Evolutionary conservation across 2,797 vertebrate species (phyloP).

Genomic region (Lophotriccus pileatus): DNA sequence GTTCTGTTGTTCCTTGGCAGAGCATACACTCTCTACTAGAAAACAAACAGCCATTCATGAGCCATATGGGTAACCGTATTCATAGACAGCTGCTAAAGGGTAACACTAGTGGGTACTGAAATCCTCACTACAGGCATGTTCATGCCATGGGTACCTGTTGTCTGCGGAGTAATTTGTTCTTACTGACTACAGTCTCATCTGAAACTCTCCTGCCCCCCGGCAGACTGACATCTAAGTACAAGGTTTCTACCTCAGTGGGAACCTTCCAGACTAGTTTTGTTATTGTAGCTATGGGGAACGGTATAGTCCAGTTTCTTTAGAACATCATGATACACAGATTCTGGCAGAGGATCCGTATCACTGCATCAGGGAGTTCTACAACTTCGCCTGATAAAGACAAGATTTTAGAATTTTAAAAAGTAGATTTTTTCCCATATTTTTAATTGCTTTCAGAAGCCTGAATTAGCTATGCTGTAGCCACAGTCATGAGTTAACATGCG

Average conservation of each 20-base stretch:
- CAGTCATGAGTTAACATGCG: neutral
- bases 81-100: neutral
- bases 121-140: neutral
- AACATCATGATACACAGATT: neutral
- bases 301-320: neutral
- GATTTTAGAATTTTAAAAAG: neutral
- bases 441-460: neutral
- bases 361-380: neutral
- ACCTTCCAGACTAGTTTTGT: neutral
- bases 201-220: neutral
- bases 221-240: neutral
- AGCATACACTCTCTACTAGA: neutral
- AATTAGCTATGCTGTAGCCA: neutral
- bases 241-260: neutral
- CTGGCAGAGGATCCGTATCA: neutral
- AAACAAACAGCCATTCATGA: neutral
- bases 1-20: neutral
- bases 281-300: neutral
- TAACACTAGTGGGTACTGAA: neutral
- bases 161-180: neutral
- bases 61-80: neutral
- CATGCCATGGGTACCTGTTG: neutral
- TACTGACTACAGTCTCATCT: neutral
- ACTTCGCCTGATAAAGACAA: neutral
- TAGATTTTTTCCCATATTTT: neutral